Base-by-base conservation (phyloP, 2,888 invertebrate genomes). In the Nebria brevicollis region DNA sequence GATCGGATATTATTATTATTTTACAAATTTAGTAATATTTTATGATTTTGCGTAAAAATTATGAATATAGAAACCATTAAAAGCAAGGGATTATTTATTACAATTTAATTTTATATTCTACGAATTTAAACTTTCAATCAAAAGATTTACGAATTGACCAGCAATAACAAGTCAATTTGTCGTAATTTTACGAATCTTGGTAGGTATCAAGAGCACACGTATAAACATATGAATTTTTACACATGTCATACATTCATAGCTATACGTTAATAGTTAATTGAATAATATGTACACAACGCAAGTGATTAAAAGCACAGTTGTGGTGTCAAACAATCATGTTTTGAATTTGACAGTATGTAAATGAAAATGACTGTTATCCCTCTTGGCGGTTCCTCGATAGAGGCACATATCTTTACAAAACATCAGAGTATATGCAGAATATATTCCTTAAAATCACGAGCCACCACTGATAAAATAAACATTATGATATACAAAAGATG, bases 141-240 rank as follows among this genome's bases (percentile, higher is more conserved):
- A 10, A 72, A 43, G 15, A 73, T 15, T 73, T 25, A 34, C 8
- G 15, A 73, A 42, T 41, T 42, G 42, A n/a, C 70, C 72, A 77
- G 26, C 77, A 77, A 77, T 72, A 77, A 72, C 25, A 64, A 26
- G 77, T 54, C 77, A 73, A 79, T 79, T 79, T 74, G 68, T 68
- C 79, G 66, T 25, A 65, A 42, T 72, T 26, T 64, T 77, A 20
- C 20, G 10, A 15, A n/a, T 25, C 13, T 41, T n/a, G 42, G 73
- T 13, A 10, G 34, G 43, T 42, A 73, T 41, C 25, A 79, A 77
- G 26, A 3, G 25, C 15, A 70, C 3, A n/a, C 26, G 34, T 74
- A 25, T 66, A 34, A 34, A 34, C 34, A 34, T 5, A 34, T 43
- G 20, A 79, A 74, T 79, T 54, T 79, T 75, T 75, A 74, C 64